phyloP scores from a whole-genome alignment of 2,888 invertebrate genomes.

The Drosophila bunnanda region DNA sequence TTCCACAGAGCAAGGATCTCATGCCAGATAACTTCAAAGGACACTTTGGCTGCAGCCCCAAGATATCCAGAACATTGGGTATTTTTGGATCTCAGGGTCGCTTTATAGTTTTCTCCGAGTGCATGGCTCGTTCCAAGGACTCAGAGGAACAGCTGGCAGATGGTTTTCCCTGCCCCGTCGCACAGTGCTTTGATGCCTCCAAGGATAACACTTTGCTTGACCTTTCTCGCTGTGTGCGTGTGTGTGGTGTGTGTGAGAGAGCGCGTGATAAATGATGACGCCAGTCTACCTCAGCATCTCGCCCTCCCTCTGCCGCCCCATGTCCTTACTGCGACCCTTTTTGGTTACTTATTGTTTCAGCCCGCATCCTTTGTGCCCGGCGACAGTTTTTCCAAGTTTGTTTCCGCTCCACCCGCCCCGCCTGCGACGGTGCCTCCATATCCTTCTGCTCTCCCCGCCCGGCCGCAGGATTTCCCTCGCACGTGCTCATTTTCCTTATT shows the following conservation, averaged over 20 bases:
- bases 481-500: constrained; percentile 49
- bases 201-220: constrained; percentile 76
- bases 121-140: constrained; percentile 30
- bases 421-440: neutral
- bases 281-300: constrained; percentile 15
- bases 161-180: constrained; percentile 39
- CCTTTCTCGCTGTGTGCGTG: constrained; percentile 47
- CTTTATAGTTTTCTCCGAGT: neutral
- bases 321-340: constrained; percentile 1
- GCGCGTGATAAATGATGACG: constrained; percentile 71
- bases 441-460: neutral
- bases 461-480: constrained; percentile 12
- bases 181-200: constrained; percentile 65
- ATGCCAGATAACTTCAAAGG: neutral
- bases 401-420: constrained; percentile 2
- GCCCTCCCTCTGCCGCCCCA: neutral
- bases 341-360: constrained; percentile 63
- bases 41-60: neutral
- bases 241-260: constrained; percentile 30
- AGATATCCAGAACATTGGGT: neutral
- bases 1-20: neutral
- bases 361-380: constrained; percentile 50
- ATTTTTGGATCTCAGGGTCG: neutral
- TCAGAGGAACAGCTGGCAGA: constrained; percentile 65
- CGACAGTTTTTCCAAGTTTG: constrained; percentile 48